Evolutionary conservation across 2,797 vertebrate species (phyloP).

Genomic region (Trichosurus vulpecula): DNA sequence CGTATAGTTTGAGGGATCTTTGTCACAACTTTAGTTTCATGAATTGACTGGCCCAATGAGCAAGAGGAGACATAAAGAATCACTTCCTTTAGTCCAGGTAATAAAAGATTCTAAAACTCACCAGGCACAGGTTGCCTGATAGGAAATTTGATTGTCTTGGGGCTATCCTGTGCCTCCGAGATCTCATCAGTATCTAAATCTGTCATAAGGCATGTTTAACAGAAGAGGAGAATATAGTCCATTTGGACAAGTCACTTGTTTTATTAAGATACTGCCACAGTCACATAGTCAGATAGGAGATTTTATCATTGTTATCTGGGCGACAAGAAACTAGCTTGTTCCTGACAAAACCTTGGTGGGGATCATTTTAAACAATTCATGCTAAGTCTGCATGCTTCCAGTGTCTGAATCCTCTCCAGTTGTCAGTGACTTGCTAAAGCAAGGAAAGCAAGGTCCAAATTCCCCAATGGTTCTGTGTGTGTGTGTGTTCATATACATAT

Average conservation of each 20-base stretch:
- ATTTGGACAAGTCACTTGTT: conserved; percentile 70
- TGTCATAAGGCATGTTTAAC: conserved; percentile 73
- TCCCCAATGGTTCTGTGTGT: conserved; percentile 53
- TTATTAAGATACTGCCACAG: conserved; percentile 68
- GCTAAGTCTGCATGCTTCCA: conserved; percentile 44
- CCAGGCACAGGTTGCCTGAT: conserved; percentile 64
- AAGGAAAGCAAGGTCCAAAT: conserved; percentile 61
- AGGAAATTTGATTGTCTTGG: conserved; percentile 69
- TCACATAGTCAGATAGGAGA: conserved; percentile 59
- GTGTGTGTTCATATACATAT: too few relatives aligned
- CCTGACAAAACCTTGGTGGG: conserved; percentile 48
- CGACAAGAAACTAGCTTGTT: conserved; percentile 61
- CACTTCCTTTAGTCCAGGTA: conserved; percentile 69
- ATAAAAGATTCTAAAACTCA: conserved; percentile 70
- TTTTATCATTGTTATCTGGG: conserved; percentile 67
- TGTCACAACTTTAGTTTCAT: conserved; percentile 70
- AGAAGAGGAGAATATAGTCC: conserved; percentile 66
- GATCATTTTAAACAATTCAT: conserved; percentile 67
- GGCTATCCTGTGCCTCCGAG: conserved; percentile 68
- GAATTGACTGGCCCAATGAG: conserved; percentile 55
- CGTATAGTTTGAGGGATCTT: conserved; percentile 66
- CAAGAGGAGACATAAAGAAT: conserved; percentile 67
- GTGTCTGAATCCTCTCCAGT: conserved; percentile 35
- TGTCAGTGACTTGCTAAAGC: conserved; percentile 60
- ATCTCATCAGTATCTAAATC: conserved; percentile 72